Conservation (phyloP, 1,140 invertebrate species). For the Caenorhabditis briggsae region DNA sequence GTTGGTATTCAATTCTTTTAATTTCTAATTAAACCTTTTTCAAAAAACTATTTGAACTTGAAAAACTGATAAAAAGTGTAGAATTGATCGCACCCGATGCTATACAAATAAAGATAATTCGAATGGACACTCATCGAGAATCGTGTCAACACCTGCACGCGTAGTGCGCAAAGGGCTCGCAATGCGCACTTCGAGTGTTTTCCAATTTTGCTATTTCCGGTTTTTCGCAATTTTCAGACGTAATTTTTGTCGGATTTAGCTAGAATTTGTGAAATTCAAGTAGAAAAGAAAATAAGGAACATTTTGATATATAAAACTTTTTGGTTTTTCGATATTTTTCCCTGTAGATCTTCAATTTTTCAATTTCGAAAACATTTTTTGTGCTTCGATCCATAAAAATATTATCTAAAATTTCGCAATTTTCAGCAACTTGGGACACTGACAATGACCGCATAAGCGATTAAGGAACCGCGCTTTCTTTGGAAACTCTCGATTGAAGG, state of each 20-base stretch:
- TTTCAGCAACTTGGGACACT: slow-evolving; percentile 38
- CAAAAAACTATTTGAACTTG: not conserved
- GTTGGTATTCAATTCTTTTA: too few species aligned
- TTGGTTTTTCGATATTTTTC: not conserved
- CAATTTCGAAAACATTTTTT: not conserved
- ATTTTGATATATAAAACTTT: slow-evolving; percentile 2
- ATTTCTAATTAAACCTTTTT: not conserved
- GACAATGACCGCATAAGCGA: slow-evolving; percentile 46
- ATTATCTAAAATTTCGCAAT: slow-evolving; percentile 31
- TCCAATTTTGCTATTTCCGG: not conserved
- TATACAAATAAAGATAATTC: slow-evolving; percentile 22
- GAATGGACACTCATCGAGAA: slow-evolving; percentile 30
- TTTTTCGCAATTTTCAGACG: not conserved
- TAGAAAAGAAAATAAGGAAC: not conserved
- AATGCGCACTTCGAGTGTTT: not conserved
- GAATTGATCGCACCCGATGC: not conserved
- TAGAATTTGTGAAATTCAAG: not conserved
- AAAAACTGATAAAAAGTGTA: slow-evolving; percentile 22
- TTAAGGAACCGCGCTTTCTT: slow-evolving; percentile 10
- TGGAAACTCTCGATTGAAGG: not conserved
- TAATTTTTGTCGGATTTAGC: not conserved
- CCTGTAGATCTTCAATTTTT: not conserved
- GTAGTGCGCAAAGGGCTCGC: not conserved
- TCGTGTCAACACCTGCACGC: not conserved
- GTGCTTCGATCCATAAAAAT: not conserved